phyloP scores from a whole-genome alignment of 2,113 vertebrate genomes.

The Crotalus helleri region DNA sequence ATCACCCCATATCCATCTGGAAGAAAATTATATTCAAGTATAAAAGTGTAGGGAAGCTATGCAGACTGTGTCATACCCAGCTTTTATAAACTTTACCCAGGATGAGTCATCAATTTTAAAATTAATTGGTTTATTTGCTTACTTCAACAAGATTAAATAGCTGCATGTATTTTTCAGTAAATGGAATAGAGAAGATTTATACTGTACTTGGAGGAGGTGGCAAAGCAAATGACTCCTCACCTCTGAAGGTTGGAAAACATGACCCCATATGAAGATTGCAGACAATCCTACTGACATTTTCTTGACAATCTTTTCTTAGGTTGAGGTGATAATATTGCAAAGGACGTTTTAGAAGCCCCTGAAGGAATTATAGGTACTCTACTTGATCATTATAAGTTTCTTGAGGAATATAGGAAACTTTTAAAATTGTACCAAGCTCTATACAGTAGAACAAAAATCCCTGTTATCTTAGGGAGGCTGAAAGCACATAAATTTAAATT shows the following conservation, averaged over 20 bases:
- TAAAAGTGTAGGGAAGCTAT: slow-evolving; percentile 22
- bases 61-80: not conserved
- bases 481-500: not conserved
- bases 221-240: slow-evolving; percentile 16
- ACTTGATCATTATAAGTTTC: slow-evolving; percentile 12
- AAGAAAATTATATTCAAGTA: not conserved
- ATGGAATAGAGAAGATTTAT: slow-evolving; percentile 4
- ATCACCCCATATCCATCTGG: slow-evolving; percentile 24
- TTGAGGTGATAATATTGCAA: not conserved
- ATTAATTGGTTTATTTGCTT: slow-evolving; percentile 31
- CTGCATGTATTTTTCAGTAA: not conserved
- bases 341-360: slow-evolving; percentile 14
- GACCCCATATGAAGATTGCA: slow-evolving; percentile 17
- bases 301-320: not conserved
- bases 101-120: slow-evolving; percentile 11
- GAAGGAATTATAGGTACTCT: not conserved
- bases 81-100: slow-evolving; percentile 17
- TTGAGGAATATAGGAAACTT: not conserved
- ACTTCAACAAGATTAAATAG: slow-evolving; percentile 32
- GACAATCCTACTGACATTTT: not conserved
- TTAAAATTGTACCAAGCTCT: not conserved
- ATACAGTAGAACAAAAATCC: not conserved
- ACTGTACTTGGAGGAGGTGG: slow-evolving; percentile 20
- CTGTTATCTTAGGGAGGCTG: not conserved
- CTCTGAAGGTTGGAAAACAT: slow-evolving; percentile 24